Evolutionary conservation across 2,113 vertebrate species (phyloP), one percentile per base, ranked within the genome.

Genomic region (Haplochromis burtoni): DNA sequence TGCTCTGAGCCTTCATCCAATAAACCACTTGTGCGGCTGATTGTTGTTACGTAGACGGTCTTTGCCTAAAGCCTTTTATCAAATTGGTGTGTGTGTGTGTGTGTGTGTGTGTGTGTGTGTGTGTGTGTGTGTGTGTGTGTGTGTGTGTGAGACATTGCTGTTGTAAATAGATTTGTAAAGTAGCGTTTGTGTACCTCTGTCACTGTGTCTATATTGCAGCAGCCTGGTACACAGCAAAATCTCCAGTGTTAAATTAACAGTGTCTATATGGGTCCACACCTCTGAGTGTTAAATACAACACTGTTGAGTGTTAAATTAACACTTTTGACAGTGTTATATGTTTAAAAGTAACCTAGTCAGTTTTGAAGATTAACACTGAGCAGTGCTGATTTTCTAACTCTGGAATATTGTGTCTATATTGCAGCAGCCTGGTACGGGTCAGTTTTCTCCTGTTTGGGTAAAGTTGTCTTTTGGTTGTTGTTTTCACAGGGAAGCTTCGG

Each of bases 31-130:
- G 26, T 31, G 57, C 14, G 8, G 6, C 26, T 17, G 26, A 31
- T 3, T 31, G 14, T 4, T 6, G 14, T 59, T 61, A 17, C 14
- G 4, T 31, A 17, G 26, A 59, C 0, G 0, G 55, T 10, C 26
- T 59, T 59, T 17, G 54, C 54, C 54, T 57, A 57, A 55, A 55
- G 0, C 8, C 21, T 1, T 57, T 55, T 0, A 55, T 26, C 55
- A 31, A 55, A 21, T 55, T 8, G 55, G 55, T 59, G 26, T 55
- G 2, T 4, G n/a, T 14, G 31, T 16, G 55, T 29, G 55, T 24
- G 53, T 59, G 8, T 16, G 55, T 0, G 24, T 59, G 16, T 29
- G 55, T 26, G 29, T 16, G 55, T 29, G 55, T 24, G 53, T 59
- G 8, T 16, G 55, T 0, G 24, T 59, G 16, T 29, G 55, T 24